Evolutionary conservation across 2,888 invertebrate genomes (phyloP), one percentile per base, ranked within the genome.

Genomic region (Drosophila aldrichi): DNA sequence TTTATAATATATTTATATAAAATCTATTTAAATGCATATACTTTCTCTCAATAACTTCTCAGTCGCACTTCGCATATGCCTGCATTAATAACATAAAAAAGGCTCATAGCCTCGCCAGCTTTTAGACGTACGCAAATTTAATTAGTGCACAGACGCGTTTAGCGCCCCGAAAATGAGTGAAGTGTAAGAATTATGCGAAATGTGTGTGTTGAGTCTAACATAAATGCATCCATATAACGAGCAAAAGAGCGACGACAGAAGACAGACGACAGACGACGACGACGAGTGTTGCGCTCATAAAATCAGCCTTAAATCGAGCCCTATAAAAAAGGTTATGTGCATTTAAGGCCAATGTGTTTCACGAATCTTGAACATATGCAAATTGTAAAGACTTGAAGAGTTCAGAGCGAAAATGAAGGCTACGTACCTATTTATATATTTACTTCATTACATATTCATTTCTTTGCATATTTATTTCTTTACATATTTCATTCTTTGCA

Each of bases 41-140:
- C 4, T 10, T 25, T 8, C 8, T 8, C 8, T 18, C n/a, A 12
- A 18, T 0, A 54, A 59, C 40, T 58, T 32, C 0, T 16, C 20
- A 16, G 44, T 48, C 58, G 3, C 18, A 36, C 70, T 62, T 49
- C 73, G 57, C n/a, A 18, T 10, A n/a, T 18, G 56, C 41, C 36
- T 63, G 56, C 46, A 48, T 59, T 29, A 66, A 46, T 36, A 29
- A 40, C 51, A 36, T 46, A 22, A 46, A 56, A 60, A 38, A 61
- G 14, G 54, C 46, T 32, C 29, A 25, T 36, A 58, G 57, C 52
- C 51, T 46, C 62, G 44, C 20, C 51, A 40, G 22, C 8, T 51
- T 67, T 62, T 72, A 64, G 72, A 62, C 56, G 60, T 54, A 70
- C 67, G 69, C 68, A 85, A 80, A 85, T 83, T 84, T 84, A 84